Evolutionary conservation across 2,113 vertebrate genomes (phyloP), one percentile per base, ranked within the genome.

Genomic region (Phaetusa simplex): DNA sequence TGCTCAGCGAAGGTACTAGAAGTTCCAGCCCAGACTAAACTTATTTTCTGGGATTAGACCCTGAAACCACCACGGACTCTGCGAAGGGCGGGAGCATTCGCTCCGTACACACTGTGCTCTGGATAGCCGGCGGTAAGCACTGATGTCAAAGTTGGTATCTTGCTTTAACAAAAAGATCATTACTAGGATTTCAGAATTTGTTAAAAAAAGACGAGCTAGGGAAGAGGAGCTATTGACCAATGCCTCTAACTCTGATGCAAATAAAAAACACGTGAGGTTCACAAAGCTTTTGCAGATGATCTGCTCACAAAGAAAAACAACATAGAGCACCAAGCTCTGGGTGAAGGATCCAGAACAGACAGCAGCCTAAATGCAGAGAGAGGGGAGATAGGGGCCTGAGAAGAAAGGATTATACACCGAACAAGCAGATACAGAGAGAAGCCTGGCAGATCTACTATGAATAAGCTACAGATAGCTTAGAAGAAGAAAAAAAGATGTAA

Each of bases 321-420:
- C 36, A 29, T 5, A 34, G 43, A 82, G 88, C 67, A 59, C 17
- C 53, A 83, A 62, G 6, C 58, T 45, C 74, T 13, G 38, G 42
- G 71, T 97, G 96, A 95, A 97, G 91, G 83, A 95, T 91, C 69
- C 96, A 95, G 93, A 95, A 94, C 10, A 84, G 65, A 27, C 34
- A 85, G 78, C 36, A 23, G 64, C 77, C 29, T 5, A 11, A 94
- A 87, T 11, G 74, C 91, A 95, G 62, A 72, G 27, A 61, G 42
- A 26, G 62, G 40, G 64, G 47, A 91, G 26, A 6, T 13, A 59
- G 43, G 43, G 78, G 91, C 91, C 91, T 82, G 65, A 67, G 65
- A 14, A 88, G 47, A 29, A 71, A 34, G 72, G 64, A 61, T 42
- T 61, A 49, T 8, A 47, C 20, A 42, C 72, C 55, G 29, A 73